These are phyloP conservation scores for Penaeus vannamei DNA, from an alignment of 1,140 invertebrate genomes.

Conservation along the genomic window DNA sequence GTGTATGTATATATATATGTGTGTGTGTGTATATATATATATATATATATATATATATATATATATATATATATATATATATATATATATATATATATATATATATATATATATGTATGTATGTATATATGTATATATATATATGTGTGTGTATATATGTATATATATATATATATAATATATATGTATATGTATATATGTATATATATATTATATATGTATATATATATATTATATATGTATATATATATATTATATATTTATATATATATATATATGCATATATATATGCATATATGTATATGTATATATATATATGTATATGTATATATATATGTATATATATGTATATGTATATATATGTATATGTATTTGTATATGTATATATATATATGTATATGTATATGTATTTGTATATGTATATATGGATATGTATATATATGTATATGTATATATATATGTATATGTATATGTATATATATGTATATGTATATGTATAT, in stretches of 20 bases:
- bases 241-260: too few relatives aligned
- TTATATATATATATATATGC: neutral
- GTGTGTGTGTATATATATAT: conserved; percentile 20
- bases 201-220: too few relatives aligned
- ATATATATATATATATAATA: conserved; percentile 27
- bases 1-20: conserved; percentile 34
- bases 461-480: conserved; percentile 19
- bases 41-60: conserved; percentile 40
- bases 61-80: conserved; percentile 34
- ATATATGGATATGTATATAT: conserved; percentile 19
- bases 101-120: conserved; percentile 29
- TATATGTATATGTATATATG: neutral
- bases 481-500: conserved; percentile 25
- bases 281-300: conserved; percentile 31
- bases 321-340: conserved; percentile 38
- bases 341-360: conserved; percentile 33
- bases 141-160: conserved; percentile 20
- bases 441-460: neutral
- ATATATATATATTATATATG: too few relatives aligned
- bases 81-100: conserved; percentile 41
- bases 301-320: conserved; percentile 35
- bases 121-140: conserved; percentile 39
- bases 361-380: conserved; percentile 31
- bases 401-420: conserved; percentile 26
- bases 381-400: conserved; percentile 32